Evolutionary conservation across 2,797 vertebrate genomes (phyloP).

Genomic region (Mallotus villosus): DNA sequence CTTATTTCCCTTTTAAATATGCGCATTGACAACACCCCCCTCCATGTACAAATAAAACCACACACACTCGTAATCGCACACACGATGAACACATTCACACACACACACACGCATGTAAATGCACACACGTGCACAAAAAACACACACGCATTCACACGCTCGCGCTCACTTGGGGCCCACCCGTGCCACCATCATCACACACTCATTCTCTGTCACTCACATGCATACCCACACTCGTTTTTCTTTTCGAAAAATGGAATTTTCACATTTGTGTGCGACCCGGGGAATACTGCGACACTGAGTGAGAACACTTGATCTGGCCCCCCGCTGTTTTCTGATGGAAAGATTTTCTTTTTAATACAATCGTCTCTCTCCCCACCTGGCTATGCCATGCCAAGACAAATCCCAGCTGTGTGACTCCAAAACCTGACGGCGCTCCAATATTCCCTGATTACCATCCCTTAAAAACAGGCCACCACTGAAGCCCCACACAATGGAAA

Average conservation of each 20-base stretch:
- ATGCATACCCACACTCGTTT: slow-evolving; percentile 59
- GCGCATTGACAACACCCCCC: slow-evolving; percentile 60
- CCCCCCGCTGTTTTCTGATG: slow-evolving; percentile 77
- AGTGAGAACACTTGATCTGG: slow-evolving; percentile 76
- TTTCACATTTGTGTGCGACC: slow-evolving; percentile 61
- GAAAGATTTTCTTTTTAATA: slow-evolving; percentile 81
- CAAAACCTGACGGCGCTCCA: slow-evolving; percentile 68
- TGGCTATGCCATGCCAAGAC: slow-evolving; percentile 71
- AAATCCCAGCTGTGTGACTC: slow-evolving; percentile 76
- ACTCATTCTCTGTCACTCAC: slow-evolving; percentile 38
- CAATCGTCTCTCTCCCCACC: slow-evolving; percentile 76
- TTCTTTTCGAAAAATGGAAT: slow-evolving; percentile 54
- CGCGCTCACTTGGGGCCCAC: slow-evolving; percentile 8
- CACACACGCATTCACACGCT: slow-evolving; percentile 10
- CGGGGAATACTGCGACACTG: slow-evolving; percentile 65
- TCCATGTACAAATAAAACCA: slow-evolving; percentile 29
- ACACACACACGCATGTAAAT: slow-evolving; percentile 10
- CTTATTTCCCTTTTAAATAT: slow-evolving; percentile 68
- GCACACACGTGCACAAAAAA: slow-evolving; percentile 30
- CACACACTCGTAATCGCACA: slow-evolving; percentile 35
- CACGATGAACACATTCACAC: slow-evolving; percentile 44
- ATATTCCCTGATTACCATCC: slow-evolving; percentile 31
- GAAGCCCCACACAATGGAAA: slow-evolving; percentile 25
- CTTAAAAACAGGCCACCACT: slow-evolving; percentile 5
- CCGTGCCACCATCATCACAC: slow-evolving; percentile 34